Percentiles rank a stretch among this genome's conserved stretches.
phyloP scores from a whole-genome alignment of 1,140 invertebrate genomes.

The Tenebrio molitor region DNA sequence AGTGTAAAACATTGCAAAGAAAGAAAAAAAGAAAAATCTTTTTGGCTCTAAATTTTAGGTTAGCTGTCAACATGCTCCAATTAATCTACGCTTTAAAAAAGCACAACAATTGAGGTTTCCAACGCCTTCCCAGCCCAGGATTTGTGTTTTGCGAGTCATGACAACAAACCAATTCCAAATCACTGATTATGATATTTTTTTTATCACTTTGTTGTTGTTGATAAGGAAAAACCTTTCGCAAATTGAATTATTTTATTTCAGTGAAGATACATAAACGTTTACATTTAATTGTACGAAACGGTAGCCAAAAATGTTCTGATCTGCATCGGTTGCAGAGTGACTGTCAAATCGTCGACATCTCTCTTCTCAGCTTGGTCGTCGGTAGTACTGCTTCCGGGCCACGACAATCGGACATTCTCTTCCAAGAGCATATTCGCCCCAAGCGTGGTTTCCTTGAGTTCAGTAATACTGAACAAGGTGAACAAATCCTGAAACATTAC shows the following conservation, averaged over 20 bases:
- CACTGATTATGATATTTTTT: too few species aligned
- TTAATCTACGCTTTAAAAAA: too few species aligned
- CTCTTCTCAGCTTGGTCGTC: not conserved
- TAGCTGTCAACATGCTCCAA: too few species aligned
- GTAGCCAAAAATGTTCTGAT: constrained; percentile 59
- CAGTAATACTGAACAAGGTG: constrained; percentile 49
- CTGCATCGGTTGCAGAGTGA: constrained; percentile 58
- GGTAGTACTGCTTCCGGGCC: not conserved
- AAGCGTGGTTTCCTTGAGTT: constrained; percentile 55
- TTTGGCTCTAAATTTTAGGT: too few species aligned
- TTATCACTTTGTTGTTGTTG: not conserved
- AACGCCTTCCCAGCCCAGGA: too few species aligned
- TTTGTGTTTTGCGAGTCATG: too few species aligned
- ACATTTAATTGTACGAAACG: not conserved
- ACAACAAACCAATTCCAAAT: too few species aligned
- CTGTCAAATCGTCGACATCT: constrained; percentile 27
- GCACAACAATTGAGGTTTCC: too few species aligned
- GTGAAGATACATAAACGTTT: too few species aligned
- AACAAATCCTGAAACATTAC: constrained; percentile 53
- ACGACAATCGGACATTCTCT: constrained; percentile 47
- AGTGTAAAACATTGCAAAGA: too few species aligned
- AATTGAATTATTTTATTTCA: not conserved
- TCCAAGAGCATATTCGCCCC: constrained; percentile 52
- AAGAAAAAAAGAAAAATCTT: too few species aligned
- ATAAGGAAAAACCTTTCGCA: not conserved